Evolutionary conservation across 2,797 vertebrate genomes (phyloP), one percentile per base, ranked within the genome.

Genomic region (Epinephelus malabaricus): DNA sequence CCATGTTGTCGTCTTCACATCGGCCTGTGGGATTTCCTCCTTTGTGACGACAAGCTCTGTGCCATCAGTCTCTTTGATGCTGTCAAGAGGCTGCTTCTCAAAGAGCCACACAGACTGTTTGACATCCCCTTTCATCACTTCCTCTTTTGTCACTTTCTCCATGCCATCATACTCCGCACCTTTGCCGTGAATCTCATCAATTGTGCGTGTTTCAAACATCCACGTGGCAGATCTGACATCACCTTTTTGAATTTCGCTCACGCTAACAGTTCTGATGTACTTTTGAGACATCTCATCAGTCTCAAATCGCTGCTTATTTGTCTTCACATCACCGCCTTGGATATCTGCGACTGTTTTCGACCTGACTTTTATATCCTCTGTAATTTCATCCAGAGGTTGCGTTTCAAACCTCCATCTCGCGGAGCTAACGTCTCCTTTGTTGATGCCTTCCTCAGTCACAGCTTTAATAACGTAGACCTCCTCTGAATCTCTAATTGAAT

Each of bases 21-120:
- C 97, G 4, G 94, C 96, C 84, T 94, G 94, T 82, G 96, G 97
- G 79, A 98, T 97, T 92, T 95, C 95, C 90, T 98, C 97, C 30
- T 91, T 96, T 14, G 83, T 70, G 60, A 92, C 79, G 18, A 90
- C 82, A 10, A 56, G 70, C 75, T 94, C 87, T 4, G 73, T 86
- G 86, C 90, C 95, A 21, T 97, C 96, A 1, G 55, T 81, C 69
- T 97, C 96, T 73, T 93, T 96, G 90, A 98, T 96, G 34, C 92
- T 96, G 89, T 97, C 96, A 10, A 98, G 94, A 2, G 96, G 95
- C 67, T 97, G 95, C 83, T 96, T 97, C 92, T 98, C 97, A 95
- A 99, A 99, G 77, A 98, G 96, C 97, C 97, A 99, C n/a, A 99
- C 95, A 7, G 97, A 96, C 84, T 97, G 96, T 69, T 96, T 97